A percentile compares a stretch with the other conserved stretches of the same genome.
Conservation (phyloP, 2,113 vertebrate species). For the Maccullochella peelii region DNA sequence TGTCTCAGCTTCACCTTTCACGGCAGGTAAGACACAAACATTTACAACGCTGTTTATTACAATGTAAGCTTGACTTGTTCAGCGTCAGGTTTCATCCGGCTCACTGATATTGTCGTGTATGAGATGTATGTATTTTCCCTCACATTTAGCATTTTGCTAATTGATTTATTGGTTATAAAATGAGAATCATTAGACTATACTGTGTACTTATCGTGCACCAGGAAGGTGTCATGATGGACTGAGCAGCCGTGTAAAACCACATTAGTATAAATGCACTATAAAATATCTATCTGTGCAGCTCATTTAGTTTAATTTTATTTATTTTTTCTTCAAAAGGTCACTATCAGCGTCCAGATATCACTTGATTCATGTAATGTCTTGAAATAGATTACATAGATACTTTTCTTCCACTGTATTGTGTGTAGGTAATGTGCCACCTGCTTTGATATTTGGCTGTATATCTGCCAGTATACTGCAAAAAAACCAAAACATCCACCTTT, state of each 20-base stretch:
- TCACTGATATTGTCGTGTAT: background rate
- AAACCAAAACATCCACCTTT: background rate
- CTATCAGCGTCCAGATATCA: too few species aligned
- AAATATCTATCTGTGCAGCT: background rate
- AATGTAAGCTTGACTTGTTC: background rate
- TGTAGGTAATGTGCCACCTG: background rate
- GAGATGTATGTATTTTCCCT: too few species aligned
- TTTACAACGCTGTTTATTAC: background rate
- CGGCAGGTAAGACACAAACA: slow-evolving; percentile 44
- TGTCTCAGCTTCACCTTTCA: background rate
- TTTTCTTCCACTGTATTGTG: background rate
- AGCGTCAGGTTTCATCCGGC: background rate
- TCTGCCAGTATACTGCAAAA: background rate
- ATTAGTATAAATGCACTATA: background rate
- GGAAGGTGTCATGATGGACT: background rate
- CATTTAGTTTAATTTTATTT: background rate
- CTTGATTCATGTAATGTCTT: background rate
- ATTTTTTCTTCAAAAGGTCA: background rate
- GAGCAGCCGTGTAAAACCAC: background rate
- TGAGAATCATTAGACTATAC: background rate
- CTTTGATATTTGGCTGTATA: background rate
- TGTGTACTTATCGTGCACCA: background rate
- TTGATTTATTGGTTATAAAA: background rate
- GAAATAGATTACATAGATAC: too few species aligned
- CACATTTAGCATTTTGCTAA: background rate